These are phyloP conservation scores for Pagrus major DNA, from an alignment of 2,113 vertebrate species.

Conservation along the genomic window DNA sequence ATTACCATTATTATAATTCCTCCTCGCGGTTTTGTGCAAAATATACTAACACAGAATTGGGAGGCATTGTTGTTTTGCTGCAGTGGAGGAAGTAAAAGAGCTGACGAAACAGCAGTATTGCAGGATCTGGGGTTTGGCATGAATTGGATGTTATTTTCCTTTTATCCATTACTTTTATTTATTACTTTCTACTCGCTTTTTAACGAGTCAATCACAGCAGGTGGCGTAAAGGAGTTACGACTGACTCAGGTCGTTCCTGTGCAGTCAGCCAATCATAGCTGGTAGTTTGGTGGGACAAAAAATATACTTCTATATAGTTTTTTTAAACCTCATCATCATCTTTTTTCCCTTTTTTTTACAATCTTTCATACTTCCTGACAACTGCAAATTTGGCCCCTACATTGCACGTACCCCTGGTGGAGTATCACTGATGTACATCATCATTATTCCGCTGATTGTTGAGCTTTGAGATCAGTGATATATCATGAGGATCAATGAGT, in stretches of 20 bases:
- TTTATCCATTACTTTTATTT: neutral
- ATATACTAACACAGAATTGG: too few species aligned
- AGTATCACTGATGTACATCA: neutral
- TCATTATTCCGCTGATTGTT: constrained; percentile 15
- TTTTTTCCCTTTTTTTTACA: neutral
- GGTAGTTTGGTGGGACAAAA: neutral
- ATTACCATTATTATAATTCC: too few species aligned
- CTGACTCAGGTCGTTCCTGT: neutral
- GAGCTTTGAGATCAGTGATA: constrained; percentile 28
- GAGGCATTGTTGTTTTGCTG: too few species aligned
- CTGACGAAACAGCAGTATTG: too few species aligned
- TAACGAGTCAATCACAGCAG: neutral
- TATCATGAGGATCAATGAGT: constrained; percentile 19
- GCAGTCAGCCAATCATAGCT: neutral
- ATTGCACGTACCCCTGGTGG: neutral
- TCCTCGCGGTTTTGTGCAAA: too few species aligned
- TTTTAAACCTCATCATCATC: neutral
- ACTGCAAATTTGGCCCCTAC: neutral
- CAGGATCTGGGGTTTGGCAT: too few species aligned
- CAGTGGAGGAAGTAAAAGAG: too few species aligned
- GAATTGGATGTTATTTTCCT: neutral
- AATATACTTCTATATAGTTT: too few species aligned
- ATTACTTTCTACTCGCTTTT: neutral
- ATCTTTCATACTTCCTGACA: neutral
- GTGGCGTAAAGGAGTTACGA: neutral